A percentile compares a stretch with the other conserved stretches of the same genome.
These are phyloP conservation scores for Dicyrtomina minuta DNA, from an alignment of 2,888 invertebrate species.

Conservation along the genomic window DNA sequence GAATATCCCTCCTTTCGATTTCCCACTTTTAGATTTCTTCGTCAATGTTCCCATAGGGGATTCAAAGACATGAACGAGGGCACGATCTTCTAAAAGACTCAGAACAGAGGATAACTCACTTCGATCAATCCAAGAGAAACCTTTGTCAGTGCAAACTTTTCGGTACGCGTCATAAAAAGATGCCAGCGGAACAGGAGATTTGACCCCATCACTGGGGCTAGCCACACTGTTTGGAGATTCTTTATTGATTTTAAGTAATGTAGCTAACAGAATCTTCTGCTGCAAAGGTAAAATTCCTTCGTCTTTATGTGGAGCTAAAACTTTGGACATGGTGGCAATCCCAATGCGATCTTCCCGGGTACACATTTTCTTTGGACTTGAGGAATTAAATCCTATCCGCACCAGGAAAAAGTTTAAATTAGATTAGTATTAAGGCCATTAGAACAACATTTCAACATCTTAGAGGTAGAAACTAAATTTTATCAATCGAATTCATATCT, in stretches of 20 bases:
- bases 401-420: too few species aligned
- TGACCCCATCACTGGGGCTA: slow-evolving; percentile 68
- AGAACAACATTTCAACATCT: too few species aligned
- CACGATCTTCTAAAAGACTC: slow-evolving; percentile 47
- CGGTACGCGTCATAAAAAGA: slow-evolving; percentile 47
- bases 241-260: slow-evolving; percentile 76
- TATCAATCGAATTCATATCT: too few species aligned
- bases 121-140: slow-evolving; percentile 50
- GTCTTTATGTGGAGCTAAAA: slow-evolving; percentile 67
- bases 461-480: too few species aligned
- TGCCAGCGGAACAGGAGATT: slow-evolving; percentile 42
- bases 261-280: slow-evolving; percentile 86
- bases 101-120: slow-evolving; percentile 49
- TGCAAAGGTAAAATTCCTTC: slow-evolving; percentile 75
- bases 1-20: slow-evolving; percentile 26
- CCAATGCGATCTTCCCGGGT: slow-evolving; percentile 50
- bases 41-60: neutral
- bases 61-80: slow-evolving; percentile 25
- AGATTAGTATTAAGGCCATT: too few species aligned
- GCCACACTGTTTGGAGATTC: slow-evolving; percentile 75
- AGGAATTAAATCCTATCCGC: slow-evolving; percentile 50
- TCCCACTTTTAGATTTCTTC: slow-evolving; percentile 10
- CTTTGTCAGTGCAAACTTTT: slow-evolving; percentile 45
- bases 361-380: slow-evolving; percentile 53
- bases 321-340: slow-evolving; percentile 60